Conservation (phyloP, 1,140 invertebrate genomes). For the Drosophila willistoni region DNA sequence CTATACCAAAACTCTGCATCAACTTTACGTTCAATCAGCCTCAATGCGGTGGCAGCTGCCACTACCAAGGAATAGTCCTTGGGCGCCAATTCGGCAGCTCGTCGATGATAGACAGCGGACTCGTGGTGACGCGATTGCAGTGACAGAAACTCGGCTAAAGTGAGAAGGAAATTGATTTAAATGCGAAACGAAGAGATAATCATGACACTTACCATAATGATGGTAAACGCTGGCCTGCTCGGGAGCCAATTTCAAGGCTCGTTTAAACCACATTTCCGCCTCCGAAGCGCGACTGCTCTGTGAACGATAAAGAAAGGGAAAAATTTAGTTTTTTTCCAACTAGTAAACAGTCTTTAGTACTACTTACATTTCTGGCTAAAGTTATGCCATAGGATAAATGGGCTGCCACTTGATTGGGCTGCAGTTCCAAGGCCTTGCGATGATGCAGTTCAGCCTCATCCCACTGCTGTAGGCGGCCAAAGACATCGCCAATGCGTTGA, state of each 20-base stretch:
- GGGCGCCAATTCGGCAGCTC: conserved; percentile 89
- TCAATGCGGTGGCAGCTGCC: conserved; percentile 92
- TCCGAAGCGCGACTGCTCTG: conserved; percentile 91
- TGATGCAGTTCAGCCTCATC: conserved; percentile 93
- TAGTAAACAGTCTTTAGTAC: background rate
- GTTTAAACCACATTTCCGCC: conserved; percentile 95
- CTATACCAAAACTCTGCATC: conserved; percentile 94
- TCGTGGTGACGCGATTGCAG: conserved; percentile 90
- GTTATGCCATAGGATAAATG: conserved; percentile 96
- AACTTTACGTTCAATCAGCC: conserved; percentile 89
- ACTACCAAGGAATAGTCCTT: conserved; percentile 93
- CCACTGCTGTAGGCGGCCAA: conserved; percentile 91
- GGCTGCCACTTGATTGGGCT: conserved; percentile 94
- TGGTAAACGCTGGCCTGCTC: conserved; percentile 92
- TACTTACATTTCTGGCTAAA: conserved; percentile 92
- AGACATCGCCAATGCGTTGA: conserved; percentile 88
- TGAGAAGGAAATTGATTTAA: background rate
- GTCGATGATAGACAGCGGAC: conserved; percentile 91
- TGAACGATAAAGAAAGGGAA: background rate
- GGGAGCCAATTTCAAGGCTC: conserved; percentile 92
- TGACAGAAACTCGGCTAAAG: conserved; percentile 93
- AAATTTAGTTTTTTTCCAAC: background rate
- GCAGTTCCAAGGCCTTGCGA: conserved; percentile 90
- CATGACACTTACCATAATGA: conserved; percentile 89
- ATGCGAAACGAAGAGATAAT: background rate